Evolutionary conservation across 1,140 invertebrate genomes (phyloP).

Genomic region (Berghia stephanieae): DNA sequence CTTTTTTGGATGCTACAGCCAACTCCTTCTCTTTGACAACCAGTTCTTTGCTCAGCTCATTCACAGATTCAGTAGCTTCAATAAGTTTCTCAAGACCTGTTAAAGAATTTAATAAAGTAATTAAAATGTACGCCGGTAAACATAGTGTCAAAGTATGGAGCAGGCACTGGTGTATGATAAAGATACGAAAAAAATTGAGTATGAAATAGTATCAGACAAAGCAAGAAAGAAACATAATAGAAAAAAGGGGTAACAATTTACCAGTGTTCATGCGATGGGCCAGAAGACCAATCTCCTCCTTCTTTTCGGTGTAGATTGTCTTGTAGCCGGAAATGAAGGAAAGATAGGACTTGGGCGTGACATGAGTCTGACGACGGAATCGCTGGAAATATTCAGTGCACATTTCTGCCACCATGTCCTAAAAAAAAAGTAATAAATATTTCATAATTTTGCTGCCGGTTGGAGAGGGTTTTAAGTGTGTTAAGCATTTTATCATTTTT

Average conservation of each 20-base stretch:
- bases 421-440: slow-evolving; percentile 58
- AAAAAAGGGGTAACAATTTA: slow-evolving; percentile 33
- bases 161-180: background rate
- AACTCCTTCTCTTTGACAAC: slow-evolving; percentile 94
- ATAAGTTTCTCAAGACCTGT: slow-evolving; percentile 86
- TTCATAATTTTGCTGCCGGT: too few relatives aligned
- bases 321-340: slow-evolving; percentile 97
- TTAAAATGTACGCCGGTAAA: too few relatives aligned
- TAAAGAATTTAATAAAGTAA: too few relatives aligned
- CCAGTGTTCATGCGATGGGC: slow-evolving; percentile 92
- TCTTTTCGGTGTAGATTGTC: slow-evolving; percentile 88
- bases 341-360: slow-evolving; percentile 96
- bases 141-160: too few relatives aligned
- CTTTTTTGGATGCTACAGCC: slow-evolving; percentile 87
- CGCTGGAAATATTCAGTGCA: slow-evolving; percentile 94
- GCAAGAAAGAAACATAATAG: background rate
- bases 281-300: slow-evolving; percentile 87
- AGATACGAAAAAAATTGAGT: background rate
- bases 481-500: too few relatives aligned
- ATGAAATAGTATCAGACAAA: background rate
- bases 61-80: slow-evolving; percentile 92
- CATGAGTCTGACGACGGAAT: slow-evolving; percentile 91
- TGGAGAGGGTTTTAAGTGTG: too few relatives aligned
- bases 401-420: slow-evolving; percentile 89
- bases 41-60: slow-evolving; percentile 89